Percentiles rank a stretch among this genome's conserved stretches.
These are phyloP conservation scores for Bubo scandiacus DNA, from an alignment of 2,113 vertebrate genomes.

Conservation along the genomic window DNA sequence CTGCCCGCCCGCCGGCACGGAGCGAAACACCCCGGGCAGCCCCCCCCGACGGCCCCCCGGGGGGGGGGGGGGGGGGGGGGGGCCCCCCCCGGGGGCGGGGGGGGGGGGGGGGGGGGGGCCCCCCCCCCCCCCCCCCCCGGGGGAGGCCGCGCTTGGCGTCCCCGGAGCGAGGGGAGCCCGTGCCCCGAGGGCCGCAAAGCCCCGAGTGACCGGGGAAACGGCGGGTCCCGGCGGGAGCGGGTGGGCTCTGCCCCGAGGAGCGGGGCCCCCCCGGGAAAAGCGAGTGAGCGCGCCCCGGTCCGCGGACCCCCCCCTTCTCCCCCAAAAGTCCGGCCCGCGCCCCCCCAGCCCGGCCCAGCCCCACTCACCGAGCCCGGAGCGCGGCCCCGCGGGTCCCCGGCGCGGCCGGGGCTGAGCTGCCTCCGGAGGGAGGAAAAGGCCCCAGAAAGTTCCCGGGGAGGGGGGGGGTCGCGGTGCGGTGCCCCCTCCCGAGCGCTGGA, in stretches of 20 bases:
- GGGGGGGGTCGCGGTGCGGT: background rate
- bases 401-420: background rate
- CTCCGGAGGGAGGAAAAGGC: background rate
- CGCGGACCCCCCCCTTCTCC: background rate
- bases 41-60: accelerated
- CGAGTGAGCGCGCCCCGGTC: background rate
- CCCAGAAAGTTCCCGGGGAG: background rate
- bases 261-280: background rate
- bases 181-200: background rate
- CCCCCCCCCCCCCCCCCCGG: too few species aligned
- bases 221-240: background rate
- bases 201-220: background rate
- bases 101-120: too few species aligned
- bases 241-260: background rate
- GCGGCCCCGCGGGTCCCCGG: slow-evolving; percentile 11
- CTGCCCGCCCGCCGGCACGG: background rate
- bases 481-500: background rate
- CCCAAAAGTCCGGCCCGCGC: too few species aligned
- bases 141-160: background rate
- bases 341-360: background rate
- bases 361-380: slow-evolving; percentile 35
- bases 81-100: background rate
- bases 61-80: too few species aligned
- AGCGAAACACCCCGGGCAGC: background rate
- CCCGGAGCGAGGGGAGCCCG: background rate